Base-by-base conservation (phyloP, 2,113 vertebrate genomes). In the Sylvia atricapilla region DNA sequence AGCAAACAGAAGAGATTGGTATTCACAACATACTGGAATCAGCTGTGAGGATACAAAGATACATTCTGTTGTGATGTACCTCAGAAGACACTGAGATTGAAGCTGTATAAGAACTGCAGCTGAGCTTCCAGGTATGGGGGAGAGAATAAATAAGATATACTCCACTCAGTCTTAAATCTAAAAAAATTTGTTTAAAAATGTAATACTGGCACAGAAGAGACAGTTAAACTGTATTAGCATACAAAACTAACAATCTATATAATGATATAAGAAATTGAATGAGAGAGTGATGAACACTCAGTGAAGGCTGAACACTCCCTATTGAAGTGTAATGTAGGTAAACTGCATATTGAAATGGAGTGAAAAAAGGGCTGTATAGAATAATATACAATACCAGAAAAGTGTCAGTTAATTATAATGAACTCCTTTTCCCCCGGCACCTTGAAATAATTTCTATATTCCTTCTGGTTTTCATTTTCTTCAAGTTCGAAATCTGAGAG, bases 351-450 rank as follows among this genome's bases (percentile, higher is more conserved):
- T 62, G 44, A 87, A 67, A 91, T 33, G 5, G 60, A 67, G 25
- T 33, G 43, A 39, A 63, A 78, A 82, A 44, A 74, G 41, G 4
- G 30, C 17, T 70, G 28, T 41, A 66, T 44, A 15, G 56, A 85
- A 58, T 66, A 88, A 64, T 13, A 58, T 20, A 33, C 8, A 83
- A 37, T 16, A 64, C 9, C 56, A 95, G 15, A 31, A 79, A 84
- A 91, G 15, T 30, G 28, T 31, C 39, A 43, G 25, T 43, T 73
- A 53, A 79, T 68, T 63, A 74, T 70, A 59, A 72, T 0, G 23
- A 84, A 78, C 7, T 30, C 23, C 30, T 60, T 37, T 44, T 3
- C 0, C 1, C 4, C 7, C 4, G 2, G 8, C 4, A 37, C 16
- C 11, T 39, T 64, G 19, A 68, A 87, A 49, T 16, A 15, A 20